Percentiles rank a stretch among this genome's conserved stretches.
phyloP scores from a whole-genome alignment of 2,113 vertebrate genomes.

The Ameiurus melas region DNA sequence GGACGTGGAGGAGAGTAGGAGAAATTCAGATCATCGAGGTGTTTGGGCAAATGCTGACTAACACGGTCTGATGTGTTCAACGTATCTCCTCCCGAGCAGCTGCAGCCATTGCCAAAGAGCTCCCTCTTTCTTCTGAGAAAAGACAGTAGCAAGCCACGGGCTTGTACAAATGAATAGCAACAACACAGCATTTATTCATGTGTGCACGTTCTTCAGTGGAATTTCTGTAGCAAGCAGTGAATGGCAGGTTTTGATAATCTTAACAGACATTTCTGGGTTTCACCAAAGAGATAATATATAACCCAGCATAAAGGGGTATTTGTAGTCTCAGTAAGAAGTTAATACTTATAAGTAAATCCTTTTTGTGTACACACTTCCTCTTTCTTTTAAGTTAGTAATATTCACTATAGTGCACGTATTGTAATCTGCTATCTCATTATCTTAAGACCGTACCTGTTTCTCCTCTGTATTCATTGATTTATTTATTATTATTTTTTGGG shows the following conservation, averaged over 20 bases:
- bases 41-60: slow-evolving; percentile 50
- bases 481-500: too few relatives aligned
- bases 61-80: slow-evolving; percentile 54
- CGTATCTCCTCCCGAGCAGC: slow-evolving; percentile 48
- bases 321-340: not conserved
- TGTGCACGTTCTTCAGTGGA: slow-evolving; percentile 35
- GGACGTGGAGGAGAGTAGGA: slow-evolving; percentile 19
- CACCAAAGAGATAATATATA: slow-evolving; percentile 34
- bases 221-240: slow-evolving; percentile 45
- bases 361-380: slow-evolving; percentile 9
- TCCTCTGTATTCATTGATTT: not conserved
- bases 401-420: not conserved
- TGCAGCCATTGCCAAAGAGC: slow-evolving; percentile 50
- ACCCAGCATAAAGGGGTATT: slow-evolving; percentile 25
- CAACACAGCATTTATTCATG: slow-evolving; percentile 26
- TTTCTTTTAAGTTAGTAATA: not conserved
- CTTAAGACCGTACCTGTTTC: not conserved
- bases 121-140: slow-evolving; percentile 37
- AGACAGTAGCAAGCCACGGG: slow-evolving; percentile 25
- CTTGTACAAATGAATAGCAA: slow-evolving; percentile 36
- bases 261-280: slow-evolving; percentile 18
- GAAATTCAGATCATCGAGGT: slow-evolving; percentile 25
- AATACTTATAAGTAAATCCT: slow-evolving; percentile 10
- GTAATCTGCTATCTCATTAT: not conserved
- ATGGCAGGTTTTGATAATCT: slow-evolving; percentile 40